phyloP scores from a whole-genome alignment of 2,113 vertebrate genomes.

The Tretioscincus oriximinensis region DNA sequence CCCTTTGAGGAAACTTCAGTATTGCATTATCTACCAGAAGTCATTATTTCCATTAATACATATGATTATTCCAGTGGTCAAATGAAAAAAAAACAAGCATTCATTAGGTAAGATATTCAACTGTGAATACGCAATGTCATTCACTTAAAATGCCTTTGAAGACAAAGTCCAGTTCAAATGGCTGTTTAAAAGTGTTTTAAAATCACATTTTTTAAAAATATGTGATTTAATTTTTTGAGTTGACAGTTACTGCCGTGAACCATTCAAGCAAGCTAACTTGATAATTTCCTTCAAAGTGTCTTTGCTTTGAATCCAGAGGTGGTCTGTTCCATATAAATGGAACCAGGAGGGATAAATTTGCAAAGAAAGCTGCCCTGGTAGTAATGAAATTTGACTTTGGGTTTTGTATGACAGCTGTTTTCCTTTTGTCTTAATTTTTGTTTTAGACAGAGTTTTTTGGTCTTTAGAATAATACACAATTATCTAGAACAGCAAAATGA shows the following conservation, averaged over 20 bases:
- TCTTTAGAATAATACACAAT: neutral
- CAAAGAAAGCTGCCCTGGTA: neutral
- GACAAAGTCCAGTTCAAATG: too few species aligned
- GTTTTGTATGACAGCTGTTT: constrained; percentile 23
- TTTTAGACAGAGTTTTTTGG: constrained; percentile 20
- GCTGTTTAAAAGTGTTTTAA: too few species aligned
- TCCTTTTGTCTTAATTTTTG: neutral
- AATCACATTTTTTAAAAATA: too few species aligned
- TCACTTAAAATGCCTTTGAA: too few species aligned
- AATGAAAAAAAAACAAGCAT: too few species aligned
- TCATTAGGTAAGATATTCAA: too few species aligned
- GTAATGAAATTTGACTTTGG: neutral
- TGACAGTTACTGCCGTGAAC: neutral
- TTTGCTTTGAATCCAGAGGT: constrained; percentile 46
- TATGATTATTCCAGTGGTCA: too few species aligned
- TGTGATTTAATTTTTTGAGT: neutral
- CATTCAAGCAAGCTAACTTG: constrained; percentile 20
- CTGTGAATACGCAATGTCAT: too few species aligned
- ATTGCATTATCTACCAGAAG: too few species aligned
- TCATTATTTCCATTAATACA: too few species aligned
- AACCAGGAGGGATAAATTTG: constrained; percentile 19
- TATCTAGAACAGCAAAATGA: neutral
- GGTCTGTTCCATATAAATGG: constrained; percentile 31
- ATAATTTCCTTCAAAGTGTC: constrained; percentile 36
- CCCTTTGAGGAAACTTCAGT: too few species aligned